A percentile compares a stretch with the other conserved stretches of the same genome.
Conservation (phyloP, 2,797 vertebrate species). For the Australoheros facetus region DNA sequence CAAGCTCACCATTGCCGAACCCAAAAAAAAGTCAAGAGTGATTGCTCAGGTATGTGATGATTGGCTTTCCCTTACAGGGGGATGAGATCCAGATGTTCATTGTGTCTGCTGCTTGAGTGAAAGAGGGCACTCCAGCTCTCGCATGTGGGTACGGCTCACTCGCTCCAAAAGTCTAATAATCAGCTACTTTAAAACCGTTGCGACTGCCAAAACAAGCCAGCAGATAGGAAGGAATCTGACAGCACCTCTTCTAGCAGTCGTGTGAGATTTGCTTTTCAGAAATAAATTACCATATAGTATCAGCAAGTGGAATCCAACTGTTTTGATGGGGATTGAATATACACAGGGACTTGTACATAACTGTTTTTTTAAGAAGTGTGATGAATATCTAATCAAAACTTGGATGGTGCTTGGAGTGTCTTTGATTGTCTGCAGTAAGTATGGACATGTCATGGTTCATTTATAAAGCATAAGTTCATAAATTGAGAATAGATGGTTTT, state of each 20-base stretch:
- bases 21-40: conserved; percentile 48
- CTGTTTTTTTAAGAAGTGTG: conserved; percentile 15
- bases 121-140: conserved; percentile 27
- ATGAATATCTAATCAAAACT: conserved; percentile 36
- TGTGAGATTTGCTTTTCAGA: conserved; percentile 41
- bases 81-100: conserved; percentile 76
- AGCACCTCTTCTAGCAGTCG: conserved; percentile 12
- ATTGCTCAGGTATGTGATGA: conserved; percentile 68
- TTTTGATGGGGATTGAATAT: conserved; percentile 27
- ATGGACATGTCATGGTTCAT: background rate
- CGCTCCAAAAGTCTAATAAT: conserved; percentile 42
- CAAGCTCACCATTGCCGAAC: conserved; percentile 35
- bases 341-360: conserved; percentile 2
- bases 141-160: conserved; percentile 35
- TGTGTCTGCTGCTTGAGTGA: conserved; percentile 43
- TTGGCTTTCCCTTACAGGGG: conserved; percentile 43
- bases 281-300: conserved; percentile 40
- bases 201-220: conserved; percentile 57
- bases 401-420: conserved; percentile 9
- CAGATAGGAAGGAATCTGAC: conserved; percentile 41
- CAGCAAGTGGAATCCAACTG: conserved; percentile 13
- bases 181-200: conserved; percentile 27
- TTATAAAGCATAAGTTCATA: background rate
- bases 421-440: conserved; percentile 14
- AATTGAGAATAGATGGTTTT: background rate